These are phyloP conservation scores for Ectemnius cavifrons DNA, from an alignment of 2,888 invertebrate genomes.

Conservation along the genomic window DNA sequence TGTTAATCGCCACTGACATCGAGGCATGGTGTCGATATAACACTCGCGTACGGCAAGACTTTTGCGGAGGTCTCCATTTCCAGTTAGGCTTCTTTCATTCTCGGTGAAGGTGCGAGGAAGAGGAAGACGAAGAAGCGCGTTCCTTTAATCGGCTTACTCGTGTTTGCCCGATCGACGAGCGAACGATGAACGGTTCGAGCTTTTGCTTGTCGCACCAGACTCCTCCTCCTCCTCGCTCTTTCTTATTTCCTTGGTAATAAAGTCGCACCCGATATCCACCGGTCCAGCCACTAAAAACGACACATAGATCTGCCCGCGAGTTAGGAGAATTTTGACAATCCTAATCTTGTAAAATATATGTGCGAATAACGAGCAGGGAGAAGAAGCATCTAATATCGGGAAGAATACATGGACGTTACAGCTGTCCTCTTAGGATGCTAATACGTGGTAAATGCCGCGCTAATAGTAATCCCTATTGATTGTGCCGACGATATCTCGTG, in stretches of 20 bases:
- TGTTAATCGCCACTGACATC: conserved; percentile 3
- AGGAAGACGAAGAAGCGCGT: not conserved
- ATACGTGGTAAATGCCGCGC: conserved; percentile 50
- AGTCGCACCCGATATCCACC: conserved; percentile 7
- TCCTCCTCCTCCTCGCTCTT: not conserved
- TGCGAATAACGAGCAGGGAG: conserved; percentile 48
- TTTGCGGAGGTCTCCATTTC: conserved; percentile 37
- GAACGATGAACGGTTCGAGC: conserved; percentile 9
- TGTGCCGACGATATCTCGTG: conserved; percentile 28
- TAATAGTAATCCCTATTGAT: conserved; percentile 61
- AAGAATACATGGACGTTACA: conserved; percentile 49
- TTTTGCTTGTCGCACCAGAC: not conserved
- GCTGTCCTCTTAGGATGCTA: conserved; percentile 24
- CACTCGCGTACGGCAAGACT: conserved; percentile 7
- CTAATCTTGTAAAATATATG: conserved; percentile 63
- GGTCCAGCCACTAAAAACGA: conserved; percentile 23
- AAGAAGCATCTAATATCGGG: conserved; percentile 15
- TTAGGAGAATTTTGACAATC: conserved; percentile 57
- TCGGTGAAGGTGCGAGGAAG: not conserved
- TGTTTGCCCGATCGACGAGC: conserved; percentile 40
- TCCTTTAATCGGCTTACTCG: conserved; percentile 55
- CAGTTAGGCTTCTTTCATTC: conserved; percentile 30
- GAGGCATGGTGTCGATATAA: conserved; percentile 20
- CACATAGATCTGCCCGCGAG: conserved; percentile 30
- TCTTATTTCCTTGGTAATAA: conserved; percentile 4